Evolutionary conservation across 1,140 invertebrate species (phyloP).

Genomic region (Archegozetes longisetosus): DNA sequence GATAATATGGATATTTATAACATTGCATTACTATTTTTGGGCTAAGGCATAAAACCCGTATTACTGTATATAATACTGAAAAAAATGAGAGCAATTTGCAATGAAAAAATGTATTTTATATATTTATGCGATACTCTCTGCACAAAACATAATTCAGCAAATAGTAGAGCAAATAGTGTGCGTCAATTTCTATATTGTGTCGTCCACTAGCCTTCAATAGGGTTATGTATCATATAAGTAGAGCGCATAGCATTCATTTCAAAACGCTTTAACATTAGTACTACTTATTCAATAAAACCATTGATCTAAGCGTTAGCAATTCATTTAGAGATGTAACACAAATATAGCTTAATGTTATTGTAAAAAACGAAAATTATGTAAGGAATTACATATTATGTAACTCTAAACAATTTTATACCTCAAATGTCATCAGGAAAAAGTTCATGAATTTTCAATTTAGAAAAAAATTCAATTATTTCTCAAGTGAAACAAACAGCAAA

Average conservation of each 20-base stretch:
- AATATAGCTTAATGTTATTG: too few relatives aligned
- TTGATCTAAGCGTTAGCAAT: too few relatives aligned
- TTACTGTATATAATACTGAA: background rate
- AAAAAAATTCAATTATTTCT: background rate
- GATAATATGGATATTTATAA: background rate
- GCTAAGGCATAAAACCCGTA: background rate
- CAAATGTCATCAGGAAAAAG: too few relatives aligned
- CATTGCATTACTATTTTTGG: background rate
- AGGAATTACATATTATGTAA: too few relatives aligned
- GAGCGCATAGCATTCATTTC: background rate
- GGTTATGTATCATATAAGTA: background rate
- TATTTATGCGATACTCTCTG: background rate
- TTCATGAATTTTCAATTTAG: too few relatives aligned
- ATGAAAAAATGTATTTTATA: background rate
- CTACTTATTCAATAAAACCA: too few relatives aligned
- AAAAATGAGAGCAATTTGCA: background rate
- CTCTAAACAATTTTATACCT: too few relatives aligned
- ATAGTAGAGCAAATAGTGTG: background rate
- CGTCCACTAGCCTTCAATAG: background rate
- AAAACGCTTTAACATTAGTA: too few relatives aligned
- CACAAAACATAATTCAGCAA: background rate
- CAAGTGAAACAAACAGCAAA: background rate
- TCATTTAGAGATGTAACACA: too few relatives aligned
- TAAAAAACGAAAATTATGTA: too few relatives aligned
- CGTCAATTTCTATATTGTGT: background rate